phyloP scores from a whole-genome alignment of 1,140 invertebrate genomes.

The Temnothorax nylanderi region DNA sequence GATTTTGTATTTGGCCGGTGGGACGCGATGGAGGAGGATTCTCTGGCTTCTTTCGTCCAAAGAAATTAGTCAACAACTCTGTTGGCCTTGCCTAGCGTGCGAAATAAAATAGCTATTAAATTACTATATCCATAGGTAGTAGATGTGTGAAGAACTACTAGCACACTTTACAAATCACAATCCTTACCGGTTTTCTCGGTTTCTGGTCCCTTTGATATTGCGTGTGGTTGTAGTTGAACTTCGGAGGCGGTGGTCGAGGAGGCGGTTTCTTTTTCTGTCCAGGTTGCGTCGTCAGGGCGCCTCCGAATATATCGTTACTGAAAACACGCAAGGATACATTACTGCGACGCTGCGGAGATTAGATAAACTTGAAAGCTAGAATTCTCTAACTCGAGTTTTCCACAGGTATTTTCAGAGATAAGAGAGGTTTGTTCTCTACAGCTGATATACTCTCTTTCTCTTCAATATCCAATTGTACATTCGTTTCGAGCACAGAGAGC shows the following conservation, averaged over 20 bases:
- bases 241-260: conserved; percentile 83
- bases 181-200: conserved; percentile 80
- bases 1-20: conserved; percentile 36
- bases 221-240: conserved; percentile 76
- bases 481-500: neutral
- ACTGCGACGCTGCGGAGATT: neutral
- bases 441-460: neutral
- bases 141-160: neutral
- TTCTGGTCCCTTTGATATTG: conserved; percentile 77
- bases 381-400: neutral
- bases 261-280: conserved; percentile 84
- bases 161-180: neutral
- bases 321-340: conserved; percentile 37
- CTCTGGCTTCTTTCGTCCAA: conserved; percentile 74
- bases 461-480: neutral
- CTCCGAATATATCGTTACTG: conserved; percentile 79
- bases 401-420: neutral
- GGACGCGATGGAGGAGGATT: conserved; percentile 39
- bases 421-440: neutral
- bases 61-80: conserved; percentile 80
- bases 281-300: conserved; percentile 69
- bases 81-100: conserved; percentile 79
- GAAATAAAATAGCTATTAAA: neutral
- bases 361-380: neutral
- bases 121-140: neutral